A percentile compares a stretch with the other conserved stretches of the same genome.
Conservation (phyloP, 2,888 invertebrate species). For the Andrena praecox region DNA sequence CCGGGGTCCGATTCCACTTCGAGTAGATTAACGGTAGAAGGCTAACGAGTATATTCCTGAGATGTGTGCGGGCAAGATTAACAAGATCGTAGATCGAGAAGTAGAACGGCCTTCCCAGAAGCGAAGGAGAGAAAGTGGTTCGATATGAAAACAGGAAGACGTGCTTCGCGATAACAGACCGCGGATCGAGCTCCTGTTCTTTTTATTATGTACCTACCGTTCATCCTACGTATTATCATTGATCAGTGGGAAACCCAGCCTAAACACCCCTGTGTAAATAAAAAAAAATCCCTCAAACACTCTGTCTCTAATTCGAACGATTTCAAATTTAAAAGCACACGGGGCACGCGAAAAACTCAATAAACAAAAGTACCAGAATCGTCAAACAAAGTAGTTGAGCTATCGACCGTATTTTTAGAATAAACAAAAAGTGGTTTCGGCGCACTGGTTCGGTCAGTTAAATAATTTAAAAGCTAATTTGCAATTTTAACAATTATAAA, state of each 20-base stretch:
- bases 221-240: conserved; percentile 8
- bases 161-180: neutral
- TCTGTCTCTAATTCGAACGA: no score
- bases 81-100: conserved; percentile 15
- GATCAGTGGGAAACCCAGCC: neutral
- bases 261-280: neutral
- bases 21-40: conserved; percentile 14
- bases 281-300: neutral
- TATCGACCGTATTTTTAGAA: no score
- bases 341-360: no score
- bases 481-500: no score
- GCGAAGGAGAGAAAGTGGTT: conserved; percentile 4
- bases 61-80: conserved; percentile 46
- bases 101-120: conserved; percentile 6
- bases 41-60: conserved; percentile 33
- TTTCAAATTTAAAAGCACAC: no score
- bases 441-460: no score
- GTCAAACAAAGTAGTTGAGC: no score
- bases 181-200: neutral
- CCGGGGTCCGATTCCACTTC: conserved; percentile 15
- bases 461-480: no score
- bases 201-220: conserved; percentile 17
- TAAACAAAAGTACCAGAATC: no score
- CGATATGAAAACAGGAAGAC: conserved; percentile 20
- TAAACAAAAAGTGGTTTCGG: no score